Percentiles rank a stretch among this genome's conserved stretches.
These are phyloP conservation scores for Pionites leucogaster DNA, from an alignment of 2,113 vertebrate species.

Conservation along the genomic window DNA sequence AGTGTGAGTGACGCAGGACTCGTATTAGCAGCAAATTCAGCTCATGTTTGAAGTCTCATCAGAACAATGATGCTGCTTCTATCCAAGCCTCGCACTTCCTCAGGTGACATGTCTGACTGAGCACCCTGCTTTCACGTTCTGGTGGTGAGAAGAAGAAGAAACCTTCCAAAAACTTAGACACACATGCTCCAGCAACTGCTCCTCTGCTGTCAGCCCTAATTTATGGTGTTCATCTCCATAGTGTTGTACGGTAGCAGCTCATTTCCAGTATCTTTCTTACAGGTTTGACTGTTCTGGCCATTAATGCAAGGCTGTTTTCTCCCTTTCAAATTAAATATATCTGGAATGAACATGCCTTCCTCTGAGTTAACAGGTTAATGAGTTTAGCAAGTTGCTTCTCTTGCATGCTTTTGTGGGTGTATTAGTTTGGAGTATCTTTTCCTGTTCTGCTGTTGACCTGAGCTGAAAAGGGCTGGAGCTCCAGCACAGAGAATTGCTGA, in stretches of 20 bases:
- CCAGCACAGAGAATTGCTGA: background rate
- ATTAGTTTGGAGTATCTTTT: background rate
- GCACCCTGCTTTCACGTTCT: background rate
- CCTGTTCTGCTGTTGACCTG: background rate
- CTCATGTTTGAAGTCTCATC: background rate
- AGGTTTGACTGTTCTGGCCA: background rate
- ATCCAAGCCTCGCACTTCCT: fast-evolving
- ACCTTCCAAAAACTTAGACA: background rate
- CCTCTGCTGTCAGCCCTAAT: background rate
- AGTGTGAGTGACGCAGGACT: background rate
- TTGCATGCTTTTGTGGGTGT: background rate
- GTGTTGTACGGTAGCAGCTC: background rate
- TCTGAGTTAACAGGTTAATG: background rate
- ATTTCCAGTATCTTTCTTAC: background rate
- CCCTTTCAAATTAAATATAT: background rate
- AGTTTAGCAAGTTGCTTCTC: background rate
- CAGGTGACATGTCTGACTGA: background rate
- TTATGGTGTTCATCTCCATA: background rate
- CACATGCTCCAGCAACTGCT: fast-evolving
- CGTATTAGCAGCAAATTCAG: background rate
- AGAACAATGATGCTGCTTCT: background rate
- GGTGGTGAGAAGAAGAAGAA: background rate
- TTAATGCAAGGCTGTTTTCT: background rate
- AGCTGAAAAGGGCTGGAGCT: background rate
- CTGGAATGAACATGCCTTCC: background rate